Evolutionary conservation across 2,797 vertebrate genomes (phyloP).

Genomic region (Stomatorhinus walkeri): DNA sequence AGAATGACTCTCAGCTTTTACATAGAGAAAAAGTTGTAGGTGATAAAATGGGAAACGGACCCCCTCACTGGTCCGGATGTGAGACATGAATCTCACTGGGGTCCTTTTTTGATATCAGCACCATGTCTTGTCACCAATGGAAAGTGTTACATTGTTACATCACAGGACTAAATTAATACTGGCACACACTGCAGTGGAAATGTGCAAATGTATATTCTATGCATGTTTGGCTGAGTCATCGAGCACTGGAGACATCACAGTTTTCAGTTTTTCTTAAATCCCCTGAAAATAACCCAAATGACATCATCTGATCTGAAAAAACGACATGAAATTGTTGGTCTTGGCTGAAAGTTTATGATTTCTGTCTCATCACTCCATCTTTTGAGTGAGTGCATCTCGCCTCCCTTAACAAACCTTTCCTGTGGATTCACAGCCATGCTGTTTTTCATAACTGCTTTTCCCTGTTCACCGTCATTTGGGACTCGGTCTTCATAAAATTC

Average conservation of each 20-base stretch:
- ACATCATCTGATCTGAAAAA: constrained; percentile 15
- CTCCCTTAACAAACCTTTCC: not conserved
- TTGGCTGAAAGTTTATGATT: not conserved
- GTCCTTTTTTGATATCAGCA: not conserved
- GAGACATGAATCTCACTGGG: not conserved
- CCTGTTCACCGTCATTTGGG: not conserved
- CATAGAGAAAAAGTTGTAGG: not conserved
- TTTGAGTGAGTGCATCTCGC: not conserved
- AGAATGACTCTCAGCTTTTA: not conserved
- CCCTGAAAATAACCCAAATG: not conserved
- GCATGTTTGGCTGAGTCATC: not conserved
- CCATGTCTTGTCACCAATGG: not conserved
- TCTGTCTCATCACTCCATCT: not conserved
- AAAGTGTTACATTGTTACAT: not conserved
- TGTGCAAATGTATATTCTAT: not conserved
- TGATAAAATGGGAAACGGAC: constrained; percentile 22
- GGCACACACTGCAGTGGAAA: not conserved
- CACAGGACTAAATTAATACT: constrained; percentile 4
- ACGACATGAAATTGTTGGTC: not conserved
- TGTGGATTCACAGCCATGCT: not conserved
- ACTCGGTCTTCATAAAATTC: not conserved
- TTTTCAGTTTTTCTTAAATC: not conserved
- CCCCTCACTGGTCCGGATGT: not conserved
- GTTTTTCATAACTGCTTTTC: not conserved
- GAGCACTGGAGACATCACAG: not conserved